Evolutionary conservation across 37 sponge, comb jelly and placozoan species (phyloP), one percentile per base, ranked within the genome.

Genomic region (Hexactinellida sp.): DNA sequence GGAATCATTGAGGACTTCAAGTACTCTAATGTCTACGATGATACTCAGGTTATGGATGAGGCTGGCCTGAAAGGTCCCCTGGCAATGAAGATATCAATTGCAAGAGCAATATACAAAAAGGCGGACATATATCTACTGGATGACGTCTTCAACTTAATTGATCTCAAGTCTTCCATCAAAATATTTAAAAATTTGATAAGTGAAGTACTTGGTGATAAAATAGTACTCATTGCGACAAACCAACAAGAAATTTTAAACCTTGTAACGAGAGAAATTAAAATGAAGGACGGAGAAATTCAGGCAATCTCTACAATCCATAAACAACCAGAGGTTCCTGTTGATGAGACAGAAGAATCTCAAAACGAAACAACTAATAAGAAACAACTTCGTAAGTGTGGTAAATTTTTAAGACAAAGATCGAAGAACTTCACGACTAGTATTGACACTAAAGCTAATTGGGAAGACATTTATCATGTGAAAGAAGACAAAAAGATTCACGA

Each of bases 41-140:
- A 28, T 25, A 63, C 76, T 25, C 76, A 63, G 30, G 76, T 63
- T n/a, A 63, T 63, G 76, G 76, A 63, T 63, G 76, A 63, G 76
- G 76, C 32, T 1, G 30, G 76, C 25, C 3, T 63, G 5, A 63
- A 63, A 63, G 76, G 76, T 28, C 76, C 76, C 13, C 21, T 63
- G 34, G 76, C 76, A 63, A 63, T 63, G 76, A 63, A 63, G 76
- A 63, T 63, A 10, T 63, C 28, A 25, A 63, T 63, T 28, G 76
- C 76, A 32, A 10, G 76, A 28, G 76, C 76, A 63, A 63, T 63
- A 3, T 63, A 63, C 30, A 63, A 63, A 28, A 63, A 63, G 34
- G 76, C 76, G 3, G 76, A 63, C 34, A 63, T 63, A 7, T 63
- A 63, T 28, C 34, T 63, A 25, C 13, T 63, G 21, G 76, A 63